These are phyloP conservation scores for Prinia subflava DNA, from an alignment of 2,113 vertebrate species.

Conservation along the genomic window DNA sequence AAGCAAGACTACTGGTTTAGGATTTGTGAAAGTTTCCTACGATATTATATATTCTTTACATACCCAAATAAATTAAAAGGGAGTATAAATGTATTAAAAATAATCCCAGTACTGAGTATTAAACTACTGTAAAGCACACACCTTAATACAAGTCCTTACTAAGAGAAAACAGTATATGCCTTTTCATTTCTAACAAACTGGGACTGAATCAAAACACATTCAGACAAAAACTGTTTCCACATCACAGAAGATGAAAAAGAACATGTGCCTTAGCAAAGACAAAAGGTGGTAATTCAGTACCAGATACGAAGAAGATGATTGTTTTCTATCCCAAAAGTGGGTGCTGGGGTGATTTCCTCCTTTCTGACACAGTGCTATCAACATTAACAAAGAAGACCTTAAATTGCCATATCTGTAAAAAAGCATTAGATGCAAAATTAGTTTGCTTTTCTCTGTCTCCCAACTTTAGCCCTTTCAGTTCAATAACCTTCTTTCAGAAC, in stretches of 20 bases:
- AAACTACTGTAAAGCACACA: not conserved
- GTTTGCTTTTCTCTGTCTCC: not conserved
- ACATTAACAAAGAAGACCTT: not conserved
- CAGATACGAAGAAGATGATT: not conserved
- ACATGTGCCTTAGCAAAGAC: not conserved
- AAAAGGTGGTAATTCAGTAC: not conserved
- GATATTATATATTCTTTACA: not conserved
- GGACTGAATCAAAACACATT: not conserved
- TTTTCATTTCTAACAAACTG: not conserved
- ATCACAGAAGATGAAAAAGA: not conserved
- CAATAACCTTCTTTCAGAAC: not conserved
- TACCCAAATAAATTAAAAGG: not conserved
- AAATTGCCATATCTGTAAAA: not conserved
- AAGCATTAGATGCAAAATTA: not conserved
- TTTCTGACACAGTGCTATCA: not conserved
- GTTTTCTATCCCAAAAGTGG: not conserved
- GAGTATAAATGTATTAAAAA: not conserved
- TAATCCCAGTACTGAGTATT: not conserved
- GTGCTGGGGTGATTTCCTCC: not conserved
- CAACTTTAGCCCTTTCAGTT: not conserved
- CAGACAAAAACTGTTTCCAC: not conserved
- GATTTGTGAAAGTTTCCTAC: rapidly evolving
- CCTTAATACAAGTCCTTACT: not conserved
- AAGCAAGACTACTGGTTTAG: not conserved
- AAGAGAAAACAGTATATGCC: not conserved